These are phyloP conservation scores for Phyto melanocephala DNA, from an alignment of 2,888 invertebrate species.

Conservation along the genomic window DNA sequence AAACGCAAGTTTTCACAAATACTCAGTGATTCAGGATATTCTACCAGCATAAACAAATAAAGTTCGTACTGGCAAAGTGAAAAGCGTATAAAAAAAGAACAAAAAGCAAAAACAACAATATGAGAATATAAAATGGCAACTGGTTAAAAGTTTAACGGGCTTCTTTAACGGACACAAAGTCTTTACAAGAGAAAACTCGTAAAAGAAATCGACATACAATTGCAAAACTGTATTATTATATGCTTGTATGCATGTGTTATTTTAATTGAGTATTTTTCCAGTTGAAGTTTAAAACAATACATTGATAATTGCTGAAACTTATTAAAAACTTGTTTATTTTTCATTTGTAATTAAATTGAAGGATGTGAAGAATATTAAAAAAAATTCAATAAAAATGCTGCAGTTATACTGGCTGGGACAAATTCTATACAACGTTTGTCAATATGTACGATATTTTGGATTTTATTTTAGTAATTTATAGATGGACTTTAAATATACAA, in stretches of 20 bases:
- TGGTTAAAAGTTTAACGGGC: background rate
- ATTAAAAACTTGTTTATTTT: background rate
- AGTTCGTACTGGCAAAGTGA: too few species aligned
- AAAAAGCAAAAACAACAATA: background rate
- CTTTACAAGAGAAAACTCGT: background rate
- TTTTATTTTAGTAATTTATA: too few species aligned
- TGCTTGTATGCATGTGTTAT: background rate
- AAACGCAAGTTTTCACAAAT: background rate
- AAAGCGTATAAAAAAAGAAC: too few species aligned
- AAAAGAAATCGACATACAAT: background rate
- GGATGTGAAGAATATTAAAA: too few species aligned
- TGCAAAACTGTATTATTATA: background rate
- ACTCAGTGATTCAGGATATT: background rate
- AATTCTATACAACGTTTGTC: too few species aligned
- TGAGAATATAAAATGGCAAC: background rate
- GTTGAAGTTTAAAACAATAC: constrained; percentile 8
- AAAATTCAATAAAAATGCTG: too few species aligned
- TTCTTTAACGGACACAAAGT: background rate
- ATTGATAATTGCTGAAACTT: background rate
- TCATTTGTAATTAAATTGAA: background rate
- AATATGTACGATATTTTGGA: too few species aligned
- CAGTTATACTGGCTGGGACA: too few species aligned
- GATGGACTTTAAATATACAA: too few species aligned
- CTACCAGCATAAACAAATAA: background rate
- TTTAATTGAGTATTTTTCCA: constrained; percentile 13